Conservation (phyloP, 1,140 invertebrate genomes). For the Sesamia nonagrioides region DNA sequence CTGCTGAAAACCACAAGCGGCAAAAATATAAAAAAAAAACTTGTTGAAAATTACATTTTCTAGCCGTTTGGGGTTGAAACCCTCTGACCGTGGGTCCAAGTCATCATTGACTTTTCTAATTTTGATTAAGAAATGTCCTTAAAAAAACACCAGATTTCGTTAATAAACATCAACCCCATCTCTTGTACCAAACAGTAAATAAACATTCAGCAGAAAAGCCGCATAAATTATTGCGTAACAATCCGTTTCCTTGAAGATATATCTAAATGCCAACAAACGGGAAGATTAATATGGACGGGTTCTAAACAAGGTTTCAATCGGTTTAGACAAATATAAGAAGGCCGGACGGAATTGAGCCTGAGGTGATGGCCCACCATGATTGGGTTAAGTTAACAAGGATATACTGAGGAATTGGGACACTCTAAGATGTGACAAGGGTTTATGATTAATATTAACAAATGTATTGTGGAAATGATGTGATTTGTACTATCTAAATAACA, state of each 20-base stretch:
- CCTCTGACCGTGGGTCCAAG: no score
- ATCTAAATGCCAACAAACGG: constrained; percentile 2
- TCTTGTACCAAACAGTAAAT: neutral
- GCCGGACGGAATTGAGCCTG: neutral
- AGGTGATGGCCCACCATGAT: neutral
- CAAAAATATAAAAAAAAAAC: no score
- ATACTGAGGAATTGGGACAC: neutral
- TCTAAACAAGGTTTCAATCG: constrained; percentile 19
- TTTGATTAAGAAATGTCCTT: no score
- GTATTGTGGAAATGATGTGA: neutral
- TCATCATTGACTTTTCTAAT: no score
- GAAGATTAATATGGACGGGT: constrained; percentile 31
- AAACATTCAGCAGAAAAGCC: neutral
- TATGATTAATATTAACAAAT: neutral
- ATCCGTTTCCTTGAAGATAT: neutral
- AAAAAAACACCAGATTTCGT: no score
- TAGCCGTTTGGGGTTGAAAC: no score
- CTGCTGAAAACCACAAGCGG: no score
- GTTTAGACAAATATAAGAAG: constrained; percentile 23
- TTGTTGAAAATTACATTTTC: no score
- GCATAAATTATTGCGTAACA: neutral
- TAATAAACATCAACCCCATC: no score
- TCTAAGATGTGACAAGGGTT: neutral
- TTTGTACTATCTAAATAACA: neutral
- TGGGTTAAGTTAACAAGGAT: constrained; percentile 10